A percentile compares a stretch with the other conserved stretches of the same genome.
These are phyloP conservation scores for Chaenodraco wilsoni DNA, from an alignment of 2,797 vertebrate species.

Conservation along the genomic window DNA sequence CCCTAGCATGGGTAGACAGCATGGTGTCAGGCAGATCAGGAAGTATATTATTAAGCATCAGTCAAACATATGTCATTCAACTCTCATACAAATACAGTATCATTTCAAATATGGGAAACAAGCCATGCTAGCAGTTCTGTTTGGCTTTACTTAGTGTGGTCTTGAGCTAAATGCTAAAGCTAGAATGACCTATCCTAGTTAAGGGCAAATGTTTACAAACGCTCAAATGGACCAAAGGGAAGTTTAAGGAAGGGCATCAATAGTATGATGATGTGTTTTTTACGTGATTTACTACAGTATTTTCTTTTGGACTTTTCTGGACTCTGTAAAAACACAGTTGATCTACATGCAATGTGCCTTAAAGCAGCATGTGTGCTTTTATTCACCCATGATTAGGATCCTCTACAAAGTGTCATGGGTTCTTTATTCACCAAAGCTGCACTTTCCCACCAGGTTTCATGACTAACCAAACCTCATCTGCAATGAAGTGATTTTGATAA, in stretches of 20 bases:
- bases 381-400: too few species aligned
- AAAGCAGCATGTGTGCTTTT: background rate
- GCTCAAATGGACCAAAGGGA: too few species aligned
- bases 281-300: background rate
- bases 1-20: slow-evolving; percentile 30
- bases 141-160: background rate
- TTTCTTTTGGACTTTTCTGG: background rate
- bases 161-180: background rate
- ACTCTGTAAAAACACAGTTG: too few species aligned
- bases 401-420: too few species aligned
- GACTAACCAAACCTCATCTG: too few species aligned
- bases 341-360: background rate
- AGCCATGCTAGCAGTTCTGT: background rate
- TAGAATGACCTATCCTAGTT: background rate
- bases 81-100: slow-evolving; percentile 7
- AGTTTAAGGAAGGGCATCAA: background rate
- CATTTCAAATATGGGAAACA: slow-evolving; percentile 19
- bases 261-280: too few species aligned
- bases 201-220: background rate
- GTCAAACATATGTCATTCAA: slow-evolving; percentile 43
- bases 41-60: slow-evolving; percentile 53
- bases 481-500: background rate
- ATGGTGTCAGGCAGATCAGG: slow-evolving; percentile 51
- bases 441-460: too few species aligned
- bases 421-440: too few species aligned